Evolutionary conservation across 1,140 invertebrate genomes (phyloP), one percentile per base, ranked within the genome.

Genomic region (Arctopsyche grandis): DNA sequence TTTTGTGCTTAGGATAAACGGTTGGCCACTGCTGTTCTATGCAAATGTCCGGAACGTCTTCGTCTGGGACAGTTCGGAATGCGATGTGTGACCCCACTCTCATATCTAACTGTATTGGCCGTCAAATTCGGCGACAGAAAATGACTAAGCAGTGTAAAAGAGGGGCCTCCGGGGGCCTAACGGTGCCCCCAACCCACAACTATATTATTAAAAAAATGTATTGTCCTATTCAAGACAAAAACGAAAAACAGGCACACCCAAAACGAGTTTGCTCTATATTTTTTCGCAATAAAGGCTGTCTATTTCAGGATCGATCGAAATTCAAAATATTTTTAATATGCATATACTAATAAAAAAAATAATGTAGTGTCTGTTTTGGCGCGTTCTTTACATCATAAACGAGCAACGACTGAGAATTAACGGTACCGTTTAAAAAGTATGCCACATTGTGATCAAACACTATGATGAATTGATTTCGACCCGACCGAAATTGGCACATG

Each of bases 21-120:
- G n/a, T n/a, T n/a, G n/a, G n/a, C n/a, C n/a, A n/a, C n/a, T n/a
- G n/a, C n/a, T n/a, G n/a, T n/a, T 9, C 9, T 60, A 19, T 60
- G 56, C 7, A 60, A 60, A 60, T 19, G n/a, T 9, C 0, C 16
- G 56, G 56, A 60, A 60, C 29, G 29, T 38, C 7, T 38, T 38
- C 29, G 56, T 19, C 16, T 16, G 21, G 56, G 21, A 16, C 56
- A 16, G 56, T 21, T n/a, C 16, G 56, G 56, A 60, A 60, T 60
- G 56, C 56, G 56, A 60, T 7, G 56, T 60, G 56, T 52, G 48
- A 52, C 48, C 48, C 48, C 3, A 38, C 29, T 38, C 29, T 38
- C 29, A 38, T 38, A 38, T 60, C 56, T 60, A 60, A 60, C 56
- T 60, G 56, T 60, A 60, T 60, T 60, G 19, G 56, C 56, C 16